Conservation (phyloP, 2,888 invertebrate species). For the Steinernema carpocapsae region DNA sequence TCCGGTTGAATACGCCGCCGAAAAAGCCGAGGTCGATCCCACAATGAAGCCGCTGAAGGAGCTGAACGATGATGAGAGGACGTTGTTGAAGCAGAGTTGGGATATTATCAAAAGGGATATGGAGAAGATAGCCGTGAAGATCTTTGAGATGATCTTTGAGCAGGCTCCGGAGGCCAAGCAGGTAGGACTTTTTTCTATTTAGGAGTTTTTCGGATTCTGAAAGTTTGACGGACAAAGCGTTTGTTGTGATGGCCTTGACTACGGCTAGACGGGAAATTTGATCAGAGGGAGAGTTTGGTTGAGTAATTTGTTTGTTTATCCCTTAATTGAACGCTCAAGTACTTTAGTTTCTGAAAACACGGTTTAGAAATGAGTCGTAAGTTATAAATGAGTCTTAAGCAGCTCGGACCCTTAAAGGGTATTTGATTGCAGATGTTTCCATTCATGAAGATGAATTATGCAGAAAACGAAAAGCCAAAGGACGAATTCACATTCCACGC, state of each 20-base stretch:
- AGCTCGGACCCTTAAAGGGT: too few species aligned
- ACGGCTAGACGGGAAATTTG: too few species aligned
- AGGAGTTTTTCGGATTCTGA: too few species aligned
- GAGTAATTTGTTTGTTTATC: too few species aligned
- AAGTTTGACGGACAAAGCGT: too few species aligned
- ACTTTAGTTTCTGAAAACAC: too few species aligned
- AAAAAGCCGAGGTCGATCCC: not conserved
- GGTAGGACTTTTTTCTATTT: slow-evolving; percentile 41
- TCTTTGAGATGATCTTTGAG: slow-evolving; percentile 61
- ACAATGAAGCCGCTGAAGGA: slow-evolving; percentile 28
- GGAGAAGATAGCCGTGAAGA: slow-evolving; percentile 40
- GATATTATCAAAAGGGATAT: slow-evolving; percentile 28
- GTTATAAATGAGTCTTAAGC: too few species aligned
- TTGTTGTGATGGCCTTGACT: too few species aligned
- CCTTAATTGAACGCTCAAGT: too few species aligned
- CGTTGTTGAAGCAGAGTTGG: slow-evolving; percentile 19
- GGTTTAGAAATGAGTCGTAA: too few species aligned
- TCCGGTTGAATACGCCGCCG: too few species aligned
- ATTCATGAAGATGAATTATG: slow-evolving; percentile 33
- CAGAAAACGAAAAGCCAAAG: slow-evolving; percentile 48
- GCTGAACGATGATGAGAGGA: not conserved
- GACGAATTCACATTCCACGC: slow-evolving; percentile 59
- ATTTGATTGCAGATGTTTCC: slow-evolving; percentile 28
- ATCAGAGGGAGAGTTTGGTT: too few species aligned
- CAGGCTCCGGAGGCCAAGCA: slow-evolving; percentile 60